Base-by-base conservation (phyloP, 1,140 invertebrate genomes). In the Oscheius sp. region DNA sequence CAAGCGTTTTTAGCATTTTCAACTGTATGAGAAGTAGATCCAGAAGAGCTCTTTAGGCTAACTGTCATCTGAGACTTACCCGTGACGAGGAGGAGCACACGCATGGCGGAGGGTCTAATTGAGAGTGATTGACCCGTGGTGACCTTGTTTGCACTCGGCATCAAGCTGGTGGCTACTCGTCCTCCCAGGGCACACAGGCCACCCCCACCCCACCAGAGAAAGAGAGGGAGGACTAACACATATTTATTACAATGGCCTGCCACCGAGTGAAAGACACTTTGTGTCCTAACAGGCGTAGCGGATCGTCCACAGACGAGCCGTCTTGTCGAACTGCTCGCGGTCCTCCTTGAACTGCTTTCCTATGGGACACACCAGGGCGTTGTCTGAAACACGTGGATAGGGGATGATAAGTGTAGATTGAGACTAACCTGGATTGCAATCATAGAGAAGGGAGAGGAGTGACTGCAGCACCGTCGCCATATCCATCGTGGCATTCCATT, bases 321-420 rank as follows among this genome's bases (percentile, higher is more conserved):
- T 95, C 84, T 93, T 91, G 88, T 99, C 95, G 84, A 98, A 95
- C 86, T 97, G 94, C 86, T 95, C 92, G 67, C 94, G 89, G 87
- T 98, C 97, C 85, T 95, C 93, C 77, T 96, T 88, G 88, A 95
- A 98, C 89, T 97, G 94, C 76, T 93, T 95, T 38, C 95, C 95
- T 88, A 63, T 34, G 10, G 15, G 61, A n/a, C 36, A 34, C 7
- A 36, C 36, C 31, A 99, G 97, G 86, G 93, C 96, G 68, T 94
- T 94, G 42, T 98, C 95, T 80, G 98, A 86, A 20, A 68, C 13
- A 7, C 20, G 0, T 32, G 1, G 7, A 29, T 71, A 2, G 18
- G 15, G 3, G 7, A 20, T 31, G 7, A 32, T 4, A 3, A 36
- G 42, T 35, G 0, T 18, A 13, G 26, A 18, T 34, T 36, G n/a